phyloP scores from a whole-genome alignment of 2,888 invertebrate genomes.

The Acleris laterana region DNA sequence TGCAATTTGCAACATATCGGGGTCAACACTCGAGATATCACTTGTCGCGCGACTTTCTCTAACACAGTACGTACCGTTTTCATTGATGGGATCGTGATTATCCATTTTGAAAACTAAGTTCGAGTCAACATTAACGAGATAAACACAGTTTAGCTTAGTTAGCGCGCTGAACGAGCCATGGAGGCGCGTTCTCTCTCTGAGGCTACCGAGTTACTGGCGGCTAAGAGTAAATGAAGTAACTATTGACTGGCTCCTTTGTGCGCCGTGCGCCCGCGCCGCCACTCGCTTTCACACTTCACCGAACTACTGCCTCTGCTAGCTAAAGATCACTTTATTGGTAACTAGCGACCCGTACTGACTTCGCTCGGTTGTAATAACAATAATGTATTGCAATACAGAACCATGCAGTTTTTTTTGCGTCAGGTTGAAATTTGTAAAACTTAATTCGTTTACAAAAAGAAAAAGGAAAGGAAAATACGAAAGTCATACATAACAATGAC shows the following conservation, averaged over 20 bases:
- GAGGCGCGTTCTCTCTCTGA: constrained; percentile 21
- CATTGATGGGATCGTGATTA: constrained; percentile 29
- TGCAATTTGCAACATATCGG: constrained; percentile 38
- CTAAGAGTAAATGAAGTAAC: neutral
- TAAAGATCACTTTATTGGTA: constrained; percentile 3
- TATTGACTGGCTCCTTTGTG: constrained; percentile 18
- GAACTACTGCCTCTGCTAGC: neutral
- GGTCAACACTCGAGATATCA: constrained; percentile 30
- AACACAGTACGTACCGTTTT: constrained; percentile 32
- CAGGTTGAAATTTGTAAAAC: neutral
- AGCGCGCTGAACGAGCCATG: constrained; percentile 13
- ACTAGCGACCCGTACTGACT: neutral
- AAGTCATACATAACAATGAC: too few relatives aligned
- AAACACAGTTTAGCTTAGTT: constrained; percentile 18
- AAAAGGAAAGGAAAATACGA: too few relatives aligned
- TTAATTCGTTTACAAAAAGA: too few relatives aligned
- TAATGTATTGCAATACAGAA: too few relatives aligned
- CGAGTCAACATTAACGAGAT: constrained; percentile 21
- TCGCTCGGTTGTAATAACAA: too few relatives aligned
- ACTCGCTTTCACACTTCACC: constrained; percentile 11
- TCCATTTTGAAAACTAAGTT: constrained; percentile 24
- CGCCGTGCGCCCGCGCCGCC: constrained; percentile 16
- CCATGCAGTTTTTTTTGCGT: neutral
- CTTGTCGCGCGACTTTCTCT: constrained; percentile 30
- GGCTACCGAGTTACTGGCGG: constrained; percentile 15